Conservation (phyloP, 2,888 invertebrate genomes). For the Xylocampa areola region DNA sequence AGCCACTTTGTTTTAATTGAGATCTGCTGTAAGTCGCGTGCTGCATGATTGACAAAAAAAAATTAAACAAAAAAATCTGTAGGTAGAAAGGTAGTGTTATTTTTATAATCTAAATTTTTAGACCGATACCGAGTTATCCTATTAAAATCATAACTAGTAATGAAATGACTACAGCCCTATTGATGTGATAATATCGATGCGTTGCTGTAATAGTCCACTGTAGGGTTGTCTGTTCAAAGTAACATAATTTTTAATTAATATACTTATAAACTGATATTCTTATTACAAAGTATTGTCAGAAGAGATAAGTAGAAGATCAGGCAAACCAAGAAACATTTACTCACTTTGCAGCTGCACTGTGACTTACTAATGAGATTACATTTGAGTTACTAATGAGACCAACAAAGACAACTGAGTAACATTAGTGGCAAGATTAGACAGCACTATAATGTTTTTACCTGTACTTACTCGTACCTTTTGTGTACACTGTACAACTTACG, state of each 20-base stretch:
- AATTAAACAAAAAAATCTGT: no score
- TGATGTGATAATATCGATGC: constrained; percentile 59
- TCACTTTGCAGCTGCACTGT: no score
- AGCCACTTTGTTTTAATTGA: constrained; percentile 39
- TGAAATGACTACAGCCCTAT: constrained; percentile 52
- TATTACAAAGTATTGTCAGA: no score
- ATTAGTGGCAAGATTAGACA: no score
- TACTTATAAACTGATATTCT: background rate
- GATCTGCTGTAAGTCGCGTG: constrained; percentile 47
- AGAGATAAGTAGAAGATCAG: no score
- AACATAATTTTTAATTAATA: background rate
- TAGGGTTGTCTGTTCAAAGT: constrained; percentile 46
- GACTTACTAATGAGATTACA: no score
- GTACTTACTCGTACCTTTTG: no score
- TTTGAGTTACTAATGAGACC: no score
- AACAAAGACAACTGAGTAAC: no score
- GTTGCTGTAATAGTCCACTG: constrained; percentile 48
- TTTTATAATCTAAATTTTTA: constrained; percentile 41
- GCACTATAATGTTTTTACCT: no score
- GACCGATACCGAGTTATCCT: constrained; percentile 35
- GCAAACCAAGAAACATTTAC: no score
- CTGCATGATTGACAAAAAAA: constrained; percentile 41
- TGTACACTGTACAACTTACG: no score
- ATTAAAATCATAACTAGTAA: constrained; percentile 38
- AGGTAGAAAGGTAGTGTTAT: constrained; percentile 23